A percentile compares a stretch with the other conserved stretches of the same genome.
These are phyloP conservation scores for Pogoniulus pusillus DNA, from an alignment of 2,797 vertebrate species.

Conservation along the genomic window DNA sequence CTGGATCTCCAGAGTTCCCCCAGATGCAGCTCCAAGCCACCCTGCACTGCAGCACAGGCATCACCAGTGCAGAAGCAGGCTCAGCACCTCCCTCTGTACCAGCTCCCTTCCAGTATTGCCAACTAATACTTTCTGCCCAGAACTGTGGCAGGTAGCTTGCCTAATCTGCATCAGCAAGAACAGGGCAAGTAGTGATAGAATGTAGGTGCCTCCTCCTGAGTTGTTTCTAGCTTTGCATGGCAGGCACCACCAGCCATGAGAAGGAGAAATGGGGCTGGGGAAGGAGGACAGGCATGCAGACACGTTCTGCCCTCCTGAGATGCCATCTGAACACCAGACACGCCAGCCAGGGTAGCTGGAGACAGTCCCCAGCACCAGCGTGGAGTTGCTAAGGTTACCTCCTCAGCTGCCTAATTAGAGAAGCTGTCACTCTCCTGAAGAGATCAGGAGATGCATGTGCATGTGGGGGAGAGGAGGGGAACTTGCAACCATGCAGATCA, in stretches of 20 bases:
- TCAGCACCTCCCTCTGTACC: neutral
- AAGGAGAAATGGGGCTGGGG: rapidly evolving
- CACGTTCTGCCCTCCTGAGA: neutral
- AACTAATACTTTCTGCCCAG: neutral
- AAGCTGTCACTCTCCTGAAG: constrained; percentile 49
- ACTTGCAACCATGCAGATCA: neutral
- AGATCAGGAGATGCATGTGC: neutral
- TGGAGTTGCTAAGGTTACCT: constrained; percentile 77
- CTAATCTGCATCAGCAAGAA: neutral
- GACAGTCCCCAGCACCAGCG: constrained; percentile 9
- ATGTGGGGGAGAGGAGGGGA: neutral
- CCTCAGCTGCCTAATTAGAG: constrained; percentile 60
- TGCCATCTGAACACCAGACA: neutral
- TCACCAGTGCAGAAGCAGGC: neutral
- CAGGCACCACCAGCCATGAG: rapidly evolving
- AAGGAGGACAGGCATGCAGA: rapidly evolving
- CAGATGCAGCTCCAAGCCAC: neutral
- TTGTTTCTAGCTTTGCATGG: neutral
- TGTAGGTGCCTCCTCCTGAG: rapidly evolving
- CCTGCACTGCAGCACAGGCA: neutral
- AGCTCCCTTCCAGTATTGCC: neutral
- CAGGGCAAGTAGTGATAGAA: neutral
- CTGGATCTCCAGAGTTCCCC: neutral
- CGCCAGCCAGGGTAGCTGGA: neutral
- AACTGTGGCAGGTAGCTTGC: neutral